Base-by-base conservation (phyloP, 2,797 vertebrate genomes). In the Danio choprae region DNA sequence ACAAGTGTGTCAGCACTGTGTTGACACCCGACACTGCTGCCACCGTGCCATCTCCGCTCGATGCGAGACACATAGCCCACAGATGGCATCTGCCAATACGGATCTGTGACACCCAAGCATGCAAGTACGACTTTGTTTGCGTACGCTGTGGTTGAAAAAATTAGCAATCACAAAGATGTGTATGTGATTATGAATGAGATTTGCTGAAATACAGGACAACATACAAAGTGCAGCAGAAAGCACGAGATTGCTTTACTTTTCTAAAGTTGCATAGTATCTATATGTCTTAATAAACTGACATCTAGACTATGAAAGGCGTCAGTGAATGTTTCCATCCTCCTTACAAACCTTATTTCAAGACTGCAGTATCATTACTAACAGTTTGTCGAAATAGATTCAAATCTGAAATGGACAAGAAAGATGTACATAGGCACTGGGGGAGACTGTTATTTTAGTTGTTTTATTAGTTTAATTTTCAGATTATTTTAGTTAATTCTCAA, bases 1-100 rank as follows among this genome's bases (percentile, higher is more conserved):
- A 94, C 93, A 93, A 92, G 91, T 90, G 90, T 93, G 90, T 93
- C 91, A 89, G 88, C 90, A 88, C 91, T 80, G 89, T 90, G 91
- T 92, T 84, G 90, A 93, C 92, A 94, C 89, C 89, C 77, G 74
- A 92, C 92, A 86, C 89, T 82, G 90, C 89, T 91, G 88, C 83
- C 76, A 51, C 84, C 84, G 85, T 87, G 85, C 83, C 83, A 86
- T 83, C 82, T 84, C 75, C 69, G 69, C 74, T 76, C 68, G 73
- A 63, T 77, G 74, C 62, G 78, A 82, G 76, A 84, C 85, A 71
- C 72, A 50, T 60, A 78, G 82, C 84, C 82, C 76, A 73, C 83
- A 82, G 65, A 77, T 55, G 75, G 84, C 63, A 69, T 77, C 81
- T 86, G 87, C 87, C 86, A 86, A 84, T 84, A 77, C 77, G 44